Percentiles rank a stretch among this genome's conserved stretches.
phyloP scores from a whole-genome alignment of 2,797 vertebrate species.

The Peromyscus aztecus region DNA sequence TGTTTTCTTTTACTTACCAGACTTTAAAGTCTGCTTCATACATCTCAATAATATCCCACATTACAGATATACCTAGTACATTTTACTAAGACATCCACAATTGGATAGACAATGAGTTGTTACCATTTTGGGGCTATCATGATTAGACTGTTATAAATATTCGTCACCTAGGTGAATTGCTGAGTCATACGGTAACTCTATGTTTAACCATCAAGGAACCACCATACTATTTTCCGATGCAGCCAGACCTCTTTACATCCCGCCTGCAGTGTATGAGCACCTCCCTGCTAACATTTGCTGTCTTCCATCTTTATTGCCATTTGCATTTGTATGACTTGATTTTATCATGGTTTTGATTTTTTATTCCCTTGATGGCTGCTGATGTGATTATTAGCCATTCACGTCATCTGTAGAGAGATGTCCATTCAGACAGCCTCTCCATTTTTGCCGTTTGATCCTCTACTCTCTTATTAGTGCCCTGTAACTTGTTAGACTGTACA shows the following conservation, averaged over 20 bases:
- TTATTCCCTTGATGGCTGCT: not conserved
- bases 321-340: not conserved
- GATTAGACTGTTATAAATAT: not conserved
- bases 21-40: not conserved
- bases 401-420: not conserved
- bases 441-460: not conserved
- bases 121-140: not conserved
- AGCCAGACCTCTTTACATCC: not conserved
- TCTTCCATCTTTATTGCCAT: not conserved
- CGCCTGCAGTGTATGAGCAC: not conserved
- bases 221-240: not conserved
- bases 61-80: not conserved
- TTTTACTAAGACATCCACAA: not conserved
- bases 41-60: not conserved
- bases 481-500: not conserved
- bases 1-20: not conserved
- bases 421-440: not conserved
- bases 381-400: not conserved
- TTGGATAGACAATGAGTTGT: not conserved
- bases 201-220: not conserved
- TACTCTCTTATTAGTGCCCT: not conserved
- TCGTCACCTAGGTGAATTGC: not conserved
- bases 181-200: not conserved
- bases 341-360: not conserved
- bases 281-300: not conserved